Evolutionary conservation across 2,797 vertebrate species (phyloP).

Genomic region (Eulemur rubriventer): DNA sequence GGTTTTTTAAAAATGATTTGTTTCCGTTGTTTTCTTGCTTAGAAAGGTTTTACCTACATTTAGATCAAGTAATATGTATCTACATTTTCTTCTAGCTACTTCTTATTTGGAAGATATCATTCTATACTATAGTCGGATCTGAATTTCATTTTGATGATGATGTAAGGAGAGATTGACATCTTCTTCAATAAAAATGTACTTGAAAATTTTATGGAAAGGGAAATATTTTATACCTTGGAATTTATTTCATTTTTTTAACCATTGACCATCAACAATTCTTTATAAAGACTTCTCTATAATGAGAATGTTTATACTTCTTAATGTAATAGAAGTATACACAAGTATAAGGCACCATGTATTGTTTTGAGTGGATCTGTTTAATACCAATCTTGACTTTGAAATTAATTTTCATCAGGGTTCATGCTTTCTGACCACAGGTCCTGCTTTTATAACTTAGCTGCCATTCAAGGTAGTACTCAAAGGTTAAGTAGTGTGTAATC

Average conservation of each 20-base stretch:
- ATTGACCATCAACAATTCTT: not conserved
- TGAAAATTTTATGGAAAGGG: not conserved
- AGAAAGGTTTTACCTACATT: not conserved
- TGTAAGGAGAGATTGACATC: not conserved
- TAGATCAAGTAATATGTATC: not conserved
- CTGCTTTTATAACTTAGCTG: not conserved
- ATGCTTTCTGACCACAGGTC: not conserved
- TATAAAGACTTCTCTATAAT: not conserved
- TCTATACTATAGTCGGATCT: not conserved
- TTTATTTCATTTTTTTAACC: not conserved
- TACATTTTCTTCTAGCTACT: not conserved
- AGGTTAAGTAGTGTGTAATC: not conserved
- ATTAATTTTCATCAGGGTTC: not conserved
- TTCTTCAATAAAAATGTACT: not conserved
- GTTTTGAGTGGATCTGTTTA: not conserved
- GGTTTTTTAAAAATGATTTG: not conserved
- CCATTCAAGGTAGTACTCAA: not conserved
- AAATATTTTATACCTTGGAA: not conserved
- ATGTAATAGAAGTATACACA: not conserved
- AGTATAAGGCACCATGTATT: not conserved
- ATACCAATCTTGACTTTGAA: not conserved
- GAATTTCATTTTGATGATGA: not conserved
- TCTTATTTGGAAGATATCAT: not conserved
- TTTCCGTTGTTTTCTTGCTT: not conserved
- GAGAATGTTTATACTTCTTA: not conserved